These are phyloP conservation scores for Petaurus breviceps DNA, from an alignment of 2,113 vertebrate species.

Conservation along the genomic window DNA sequence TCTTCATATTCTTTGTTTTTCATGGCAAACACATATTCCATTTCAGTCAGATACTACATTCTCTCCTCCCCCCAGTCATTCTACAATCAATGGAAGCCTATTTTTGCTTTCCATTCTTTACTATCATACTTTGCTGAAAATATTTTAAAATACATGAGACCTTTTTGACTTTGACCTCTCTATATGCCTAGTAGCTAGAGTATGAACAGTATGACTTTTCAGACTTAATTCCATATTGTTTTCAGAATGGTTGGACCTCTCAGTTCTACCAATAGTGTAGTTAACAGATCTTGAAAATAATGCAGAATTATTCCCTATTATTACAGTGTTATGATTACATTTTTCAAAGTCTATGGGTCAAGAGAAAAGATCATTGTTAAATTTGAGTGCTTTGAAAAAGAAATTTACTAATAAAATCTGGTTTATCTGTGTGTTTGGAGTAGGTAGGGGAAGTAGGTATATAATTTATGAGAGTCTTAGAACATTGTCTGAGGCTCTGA, in stretches of 20 bases:
- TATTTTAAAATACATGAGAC: not conserved
- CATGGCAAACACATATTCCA: not conserved
- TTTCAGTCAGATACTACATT: not conserved
- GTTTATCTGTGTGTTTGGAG: not conserved
- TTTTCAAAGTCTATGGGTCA: not conserved
- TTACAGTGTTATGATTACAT: slow-evolving; percentile 1
- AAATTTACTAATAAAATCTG: not conserved
- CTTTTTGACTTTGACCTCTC: not conserved
- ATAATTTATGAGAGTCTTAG: not conserved
- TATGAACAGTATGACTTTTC: not conserved
- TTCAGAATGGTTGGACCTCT: slow-evolving; percentile 5
- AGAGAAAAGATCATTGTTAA: not conserved
- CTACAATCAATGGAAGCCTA: not conserved
- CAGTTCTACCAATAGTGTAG: not conserved
- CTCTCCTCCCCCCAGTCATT: not conserved
- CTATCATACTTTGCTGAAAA: not conserved
- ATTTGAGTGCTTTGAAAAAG: slow-evolving; percentile 20
- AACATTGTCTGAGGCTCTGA: not conserved
- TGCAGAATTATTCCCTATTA: slow-evolving; percentile 36
- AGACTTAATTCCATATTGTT: not conserved
- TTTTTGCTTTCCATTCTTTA: not conserved
- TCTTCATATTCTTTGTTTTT: not conserved
- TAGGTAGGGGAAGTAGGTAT: fast-evolving
- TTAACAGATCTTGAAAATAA: slow-evolving; percentile 12
- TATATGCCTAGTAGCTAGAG: not conserved